phyloP scores from a whole-genome alignment of 1,140 invertebrate species.

The Pseudomyrmex dendroicus region DNA sequence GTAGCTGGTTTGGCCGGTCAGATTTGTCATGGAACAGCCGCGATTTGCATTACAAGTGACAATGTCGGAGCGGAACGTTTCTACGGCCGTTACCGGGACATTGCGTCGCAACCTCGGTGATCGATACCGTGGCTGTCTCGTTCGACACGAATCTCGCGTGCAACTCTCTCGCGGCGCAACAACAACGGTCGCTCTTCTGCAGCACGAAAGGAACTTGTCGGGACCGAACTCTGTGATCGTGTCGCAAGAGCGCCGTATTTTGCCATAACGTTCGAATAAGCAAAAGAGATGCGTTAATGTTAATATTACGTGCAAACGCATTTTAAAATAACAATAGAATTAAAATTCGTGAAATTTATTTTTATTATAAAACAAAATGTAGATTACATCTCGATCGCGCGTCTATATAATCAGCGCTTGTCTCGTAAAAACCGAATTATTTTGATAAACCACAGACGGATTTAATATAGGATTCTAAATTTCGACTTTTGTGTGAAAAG shows the following conservation, averaged over 20 bases:
- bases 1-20: conserved; percentile 46
- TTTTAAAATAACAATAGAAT: no score
- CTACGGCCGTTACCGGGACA: conserved; percentile 56
- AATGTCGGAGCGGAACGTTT: conserved; percentile 64
- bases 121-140: conserved; percentile 22
- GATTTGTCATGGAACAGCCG: conserved; percentile 58
- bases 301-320: no score
- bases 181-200: conserved; percentile 63
- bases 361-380: no score
- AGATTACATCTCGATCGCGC: no score
- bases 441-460: no score
- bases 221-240: conserved; percentile 53
- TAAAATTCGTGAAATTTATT: no score
- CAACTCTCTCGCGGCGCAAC: conserved; percentile 50
- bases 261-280: conserved; percentile 43
- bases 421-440: no score
- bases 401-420: no score
- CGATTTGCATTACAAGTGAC: conserved; percentile 71
- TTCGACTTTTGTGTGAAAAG: no score
- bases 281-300: neutral
- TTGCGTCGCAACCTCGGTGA: conserved; percentile 15
- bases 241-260: conserved; percentile 52
- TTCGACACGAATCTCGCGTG: conserved; percentile 50
- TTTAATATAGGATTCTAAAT: no score
- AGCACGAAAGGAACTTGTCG: conserved; percentile 64